Evolutionary conservation across 2,113 vertebrate species (phyloP).

Genomic region (Pygoscelis adeliae): DNA sequence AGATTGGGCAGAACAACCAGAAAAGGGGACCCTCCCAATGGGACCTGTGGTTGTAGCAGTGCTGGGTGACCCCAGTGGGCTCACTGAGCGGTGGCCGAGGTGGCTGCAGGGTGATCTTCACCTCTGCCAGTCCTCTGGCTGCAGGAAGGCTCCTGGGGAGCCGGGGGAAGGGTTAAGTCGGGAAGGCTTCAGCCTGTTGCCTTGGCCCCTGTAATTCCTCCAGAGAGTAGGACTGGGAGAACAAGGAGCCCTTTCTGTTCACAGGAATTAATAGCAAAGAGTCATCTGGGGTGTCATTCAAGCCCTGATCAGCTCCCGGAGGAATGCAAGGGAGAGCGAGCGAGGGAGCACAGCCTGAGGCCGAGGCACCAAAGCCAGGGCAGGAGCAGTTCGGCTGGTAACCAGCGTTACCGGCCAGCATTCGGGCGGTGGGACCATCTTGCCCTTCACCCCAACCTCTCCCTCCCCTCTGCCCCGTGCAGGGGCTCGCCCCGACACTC

Average conservation of each 20-base stretch:
- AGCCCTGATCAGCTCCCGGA: slow-evolving; percentile 80
- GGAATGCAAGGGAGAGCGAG: slow-evolving; percentile 70
- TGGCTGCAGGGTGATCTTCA: background rate
- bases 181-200: slow-evolving; percentile 73
- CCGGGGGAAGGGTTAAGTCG: slow-evolving; percentile 77
- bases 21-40: background rate
- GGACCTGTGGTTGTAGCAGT: background rate
- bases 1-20: background rate
- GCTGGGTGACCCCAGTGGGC: background rate
- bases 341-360: slow-evolving; percentile 43
- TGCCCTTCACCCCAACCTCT: background rate
- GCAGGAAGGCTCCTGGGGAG: slow-evolving; percentile 8
- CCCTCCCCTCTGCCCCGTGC: background rate
- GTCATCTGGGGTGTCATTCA: slow-evolving; percentile 83
- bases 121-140: background rate
- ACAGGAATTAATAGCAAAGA: slow-evolving; percentile 84
- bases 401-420: background rate
- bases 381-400: slow-evolving; percentile 21
- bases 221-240: slow-evolving; percentile 75
- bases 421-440: background rate
- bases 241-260: slow-evolving; percentile 84
- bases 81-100: background rate
- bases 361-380: slow-evolving; percentile 61
- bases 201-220: slow-evolving; percentile 77
- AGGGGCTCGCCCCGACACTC: background rate